Conservation (phyloP, 2,797 vertebrate genomes). For the Lateolabrax maculatus region DNA sequence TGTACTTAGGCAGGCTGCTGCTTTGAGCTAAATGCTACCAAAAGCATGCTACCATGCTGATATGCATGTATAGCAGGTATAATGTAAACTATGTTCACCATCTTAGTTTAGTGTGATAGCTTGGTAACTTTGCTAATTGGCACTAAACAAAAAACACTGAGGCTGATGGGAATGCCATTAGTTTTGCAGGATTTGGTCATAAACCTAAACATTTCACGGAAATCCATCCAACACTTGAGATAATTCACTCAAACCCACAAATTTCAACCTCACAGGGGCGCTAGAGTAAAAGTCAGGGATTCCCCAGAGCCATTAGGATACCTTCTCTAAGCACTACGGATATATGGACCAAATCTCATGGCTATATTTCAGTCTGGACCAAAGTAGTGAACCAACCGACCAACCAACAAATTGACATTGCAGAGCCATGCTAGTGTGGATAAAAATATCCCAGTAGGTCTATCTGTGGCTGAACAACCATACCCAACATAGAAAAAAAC, state of each 20-base stretch:
- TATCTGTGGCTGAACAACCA: neutral
- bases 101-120: neutral
- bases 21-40: neutral
- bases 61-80: neutral
- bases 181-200: neutral
- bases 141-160: neutral
- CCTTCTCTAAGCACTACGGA: neutral
- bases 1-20: neutral
- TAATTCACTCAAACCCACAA: neutral
- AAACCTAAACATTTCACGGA: neutral
- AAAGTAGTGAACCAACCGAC: neutral
- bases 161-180: too few relatives aligned
- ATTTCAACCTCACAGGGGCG: neutral
- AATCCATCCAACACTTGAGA: neutral
- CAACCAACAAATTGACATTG: neutral
- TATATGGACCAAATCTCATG: neutral
- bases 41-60: neutral
- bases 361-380: neutral
- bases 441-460: slow-evolving; percentile 9
- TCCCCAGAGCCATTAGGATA: neutral
- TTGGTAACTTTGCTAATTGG: neutral
- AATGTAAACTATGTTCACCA: neutral
- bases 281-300: neutral
- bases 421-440: neutral
- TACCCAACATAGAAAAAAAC: neutral